phyloP scores from a whole-genome alignment of 2,113 vertebrate genomes.

The Cephalophus harveyi region DNA sequence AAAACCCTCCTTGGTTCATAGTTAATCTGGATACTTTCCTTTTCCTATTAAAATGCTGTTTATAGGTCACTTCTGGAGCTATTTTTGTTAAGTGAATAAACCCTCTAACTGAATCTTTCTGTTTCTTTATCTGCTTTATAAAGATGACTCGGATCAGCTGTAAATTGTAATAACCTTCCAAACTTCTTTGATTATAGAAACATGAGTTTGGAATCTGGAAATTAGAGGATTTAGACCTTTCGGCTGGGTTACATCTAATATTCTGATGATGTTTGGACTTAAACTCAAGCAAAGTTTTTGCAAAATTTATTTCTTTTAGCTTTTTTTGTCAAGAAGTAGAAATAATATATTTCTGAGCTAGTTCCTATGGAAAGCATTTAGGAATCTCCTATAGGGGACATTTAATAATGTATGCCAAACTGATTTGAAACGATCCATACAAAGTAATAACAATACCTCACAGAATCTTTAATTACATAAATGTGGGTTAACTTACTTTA shows the following conservation, averaged over 20 bases:
- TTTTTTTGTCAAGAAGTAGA: not conserved
- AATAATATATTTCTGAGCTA: not conserved
- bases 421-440: not conserved
- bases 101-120: not conserved
- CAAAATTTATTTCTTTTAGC: not conserved
- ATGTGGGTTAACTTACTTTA: not conserved
- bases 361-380: not conserved
- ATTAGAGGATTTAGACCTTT: not conserved
- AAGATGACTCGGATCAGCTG: not conserved
- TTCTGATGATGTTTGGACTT: not conserved
- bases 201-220: not conserved
- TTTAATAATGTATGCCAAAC: slow-evolving; percentile 7
- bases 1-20: not conserved
- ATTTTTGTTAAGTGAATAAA: not conserved
- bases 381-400: not conserved
- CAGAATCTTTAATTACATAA: not conserved
- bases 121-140: not conserved
- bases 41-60: not conserved
- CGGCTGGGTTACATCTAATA: not conserved
- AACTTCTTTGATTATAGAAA: not conserved
- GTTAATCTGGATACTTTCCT: not conserved
- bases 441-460: not conserved
- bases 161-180: not conserved
- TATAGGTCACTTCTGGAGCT: not conserved
- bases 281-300: not conserved